These are phyloP conservation scores for Silurus asotus DNA, from an alignment of 2,113 vertebrate genomes.

Conservation along the genomic window DNA sequence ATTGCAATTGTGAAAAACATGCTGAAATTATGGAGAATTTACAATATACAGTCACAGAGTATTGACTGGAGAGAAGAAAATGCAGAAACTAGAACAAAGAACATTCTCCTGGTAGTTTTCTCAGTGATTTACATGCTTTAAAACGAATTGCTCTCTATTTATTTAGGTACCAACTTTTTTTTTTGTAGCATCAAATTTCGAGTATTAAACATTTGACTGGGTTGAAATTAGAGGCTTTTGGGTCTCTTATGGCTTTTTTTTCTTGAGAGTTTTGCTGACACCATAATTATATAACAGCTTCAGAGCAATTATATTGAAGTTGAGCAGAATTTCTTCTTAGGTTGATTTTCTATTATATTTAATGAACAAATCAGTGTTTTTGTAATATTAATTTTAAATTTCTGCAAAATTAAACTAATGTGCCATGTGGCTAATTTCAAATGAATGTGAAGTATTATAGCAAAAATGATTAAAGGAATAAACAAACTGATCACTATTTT, in stretches of 20 bases:
- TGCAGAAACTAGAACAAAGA: background rate
- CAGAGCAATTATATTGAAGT: background rate
- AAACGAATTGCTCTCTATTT: background rate
- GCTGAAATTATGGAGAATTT: slow-evolving; percentile 2
- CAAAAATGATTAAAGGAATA: background rate
- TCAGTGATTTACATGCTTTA: background rate
- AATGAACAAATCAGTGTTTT: background rate
- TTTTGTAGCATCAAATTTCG: background rate
- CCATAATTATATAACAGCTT: background rate
- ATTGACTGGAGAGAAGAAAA: background rate
- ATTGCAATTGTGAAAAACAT: background rate
- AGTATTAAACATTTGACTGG: background rate
- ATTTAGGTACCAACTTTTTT: background rate
- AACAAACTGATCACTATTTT: background rate
- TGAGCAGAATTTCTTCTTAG: background rate
- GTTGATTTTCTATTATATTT: background rate
- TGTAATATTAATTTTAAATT: too few relatives aligned
- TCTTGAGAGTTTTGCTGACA: background rate
- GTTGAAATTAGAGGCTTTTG: background rate
- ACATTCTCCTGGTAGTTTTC: background rate
- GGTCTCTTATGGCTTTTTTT: background rate
- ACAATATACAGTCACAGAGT: background rate
- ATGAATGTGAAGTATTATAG: background rate
- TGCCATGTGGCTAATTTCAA: background rate
- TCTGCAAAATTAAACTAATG: background rate